Evolutionary conservation across 2,888 invertebrate genomes (phyloP).

Genomic region (Dynastes grantii): DNA sequence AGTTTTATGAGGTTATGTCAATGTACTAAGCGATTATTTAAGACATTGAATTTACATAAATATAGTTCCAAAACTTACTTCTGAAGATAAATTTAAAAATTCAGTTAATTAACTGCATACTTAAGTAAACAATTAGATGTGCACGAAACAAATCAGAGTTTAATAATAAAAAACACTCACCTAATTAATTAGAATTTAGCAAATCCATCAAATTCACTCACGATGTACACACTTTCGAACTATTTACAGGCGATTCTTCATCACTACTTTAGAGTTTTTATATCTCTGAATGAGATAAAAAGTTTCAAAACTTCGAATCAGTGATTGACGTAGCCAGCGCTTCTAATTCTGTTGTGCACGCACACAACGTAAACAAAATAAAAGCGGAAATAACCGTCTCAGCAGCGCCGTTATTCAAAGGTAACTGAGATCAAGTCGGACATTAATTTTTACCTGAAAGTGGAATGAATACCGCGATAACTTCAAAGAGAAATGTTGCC

Average conservation of each 20-base stretch:
- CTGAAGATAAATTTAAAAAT: too few species aligned
- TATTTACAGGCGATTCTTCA: slow-evolving; percentile 19
- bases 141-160: background rate
- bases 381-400: slow-evolving; percentile 53
- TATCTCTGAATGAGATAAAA: background rate
- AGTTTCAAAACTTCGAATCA: slow-evolving; percentile 1
- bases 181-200: slow-evolving; percentile 27
- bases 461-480: slow-evolving; percentile 24
- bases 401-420: slow-evolving; percentile 53
- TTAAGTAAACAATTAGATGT: too few species aligned
- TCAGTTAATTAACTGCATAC: too few species aligned
- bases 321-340: slow-evolving; percentile 24
- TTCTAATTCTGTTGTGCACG: slow-evolving; percentile 20
- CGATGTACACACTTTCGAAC: slow-evolving; percentile 7
- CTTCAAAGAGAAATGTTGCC: slow-evolving; percentile 1
- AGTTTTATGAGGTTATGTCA: too few species aligned
- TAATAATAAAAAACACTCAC: background rate
- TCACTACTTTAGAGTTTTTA: slow-evolving; percentile 3
- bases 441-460: slow-evolving; percentile 56
- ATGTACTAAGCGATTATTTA: too few species aligned
- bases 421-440: slow-evolving; percentile 54
- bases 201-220: slow-evolving; percentile 27
- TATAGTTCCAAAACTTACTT: too few species aligned
- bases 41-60: too few species aligned
- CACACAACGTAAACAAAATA: slow-evolving; percentile 47